phyloP scores from a whole-genome alignment of 1,140 invertebrate genomes.

The Drosophila auraria region DNA sequence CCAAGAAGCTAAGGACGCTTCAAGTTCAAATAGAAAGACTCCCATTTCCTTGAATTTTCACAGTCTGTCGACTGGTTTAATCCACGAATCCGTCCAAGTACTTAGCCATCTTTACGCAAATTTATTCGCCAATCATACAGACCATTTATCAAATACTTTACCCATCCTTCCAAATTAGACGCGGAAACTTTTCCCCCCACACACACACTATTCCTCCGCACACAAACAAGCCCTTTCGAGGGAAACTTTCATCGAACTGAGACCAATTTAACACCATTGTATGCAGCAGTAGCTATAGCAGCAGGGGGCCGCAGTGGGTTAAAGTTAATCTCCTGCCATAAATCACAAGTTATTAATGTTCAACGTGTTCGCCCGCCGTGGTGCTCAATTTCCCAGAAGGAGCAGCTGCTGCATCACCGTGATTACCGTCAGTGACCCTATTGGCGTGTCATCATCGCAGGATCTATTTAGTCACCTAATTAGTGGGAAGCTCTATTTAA shows the following conservation, averaged over 20 bases:
- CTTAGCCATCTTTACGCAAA: slow-evolving; percentile 8
- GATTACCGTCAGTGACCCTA: slow-evolving; percentile 26
- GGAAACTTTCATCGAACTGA: slow-evolving; percentile 63
- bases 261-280: slow-evolving; percentile 66
- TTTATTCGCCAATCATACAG: slow-evolving; percentile 25
- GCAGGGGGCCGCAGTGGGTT: slow-evolving; percentile 8
- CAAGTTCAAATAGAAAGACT: too few species aligned
- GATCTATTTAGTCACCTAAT: slow-evolving; percentile 56
- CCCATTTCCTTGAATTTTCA: background rate
- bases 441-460: slow-evolving; percentile 44
- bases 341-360: slow-evolving; percentile 78
- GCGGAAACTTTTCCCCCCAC: slow-evolving; percentile 44
- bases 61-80: slow-evolving; percentile 1
- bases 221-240: slow-evolving; percentile 1
- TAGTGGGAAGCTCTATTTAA: slow-evolving; percentile 55
- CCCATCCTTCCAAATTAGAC: slow-evolving; percentile 53
- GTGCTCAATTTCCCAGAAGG: slow-evolving; percentile 52
- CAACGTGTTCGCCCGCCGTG: slow-evolving; percentile 56
- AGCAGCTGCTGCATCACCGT: slow-evolving; percentile 44
- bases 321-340: slow-evolving; percentile 57
- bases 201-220: background rate
- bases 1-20: too few species aligned
- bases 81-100: background rate
- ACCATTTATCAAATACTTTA: slow-evolving; percentile 43
- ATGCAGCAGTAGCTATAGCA: slow-evolving; percentile 9